Evolutionary conservation across 2,113 vertebrate species (phyloP), one percentile per base, ranked within the genome.

Genomic region (Neolamprologus ventralis): DNA sequence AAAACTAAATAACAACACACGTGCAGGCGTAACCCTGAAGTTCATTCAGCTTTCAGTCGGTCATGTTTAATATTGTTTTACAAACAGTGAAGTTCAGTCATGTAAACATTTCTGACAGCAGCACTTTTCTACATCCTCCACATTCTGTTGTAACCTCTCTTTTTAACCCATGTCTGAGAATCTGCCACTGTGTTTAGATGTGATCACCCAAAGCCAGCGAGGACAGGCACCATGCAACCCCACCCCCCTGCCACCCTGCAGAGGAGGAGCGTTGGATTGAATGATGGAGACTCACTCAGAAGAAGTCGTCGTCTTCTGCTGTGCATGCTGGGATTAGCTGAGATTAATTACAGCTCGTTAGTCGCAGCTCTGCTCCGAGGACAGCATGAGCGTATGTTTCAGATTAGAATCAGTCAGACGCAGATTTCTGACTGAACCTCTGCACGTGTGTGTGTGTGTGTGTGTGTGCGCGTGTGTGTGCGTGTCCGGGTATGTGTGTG

Each of bases 361-460:
- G 42, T 49, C 9, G 42, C 71, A 78, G 71, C 6, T 78, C 37
- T 73, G 37, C 65, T 73, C 42, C 10, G 71, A 78, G 45, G 42
- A 47, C 71, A 19, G 42, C 3, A 6, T 75, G 71, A 31, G 45
- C 71, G 26, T 78, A 75, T 75, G 71, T 49, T 75, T 47, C 21
- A 75, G 68, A 47, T 75, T 75, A 75, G 23, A 75, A 47, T 45
- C 42, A 71, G 65, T 5, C 37, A 4, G 23, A 78, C 1, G 16
- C 42, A 75, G 71, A 49, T 49, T 47, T 75, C 2, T 49, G 42
- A 19, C 42, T 11, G 40, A 73, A 17, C 21, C 65, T 10, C 37
- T 0, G 2, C 7, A 7, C 31, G 0, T 4, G 0, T 54, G 2
- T 11, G 1, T 17, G 28, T 33, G 55, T 17, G 57, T 5, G 57